Percentiles rank a stretch among this genome's conserved stretches.
Evolutionary conservation across 2,797 vertebrate genomes (phyloP).

Genomic region (Threskiornis aethiopicus): DNA sequence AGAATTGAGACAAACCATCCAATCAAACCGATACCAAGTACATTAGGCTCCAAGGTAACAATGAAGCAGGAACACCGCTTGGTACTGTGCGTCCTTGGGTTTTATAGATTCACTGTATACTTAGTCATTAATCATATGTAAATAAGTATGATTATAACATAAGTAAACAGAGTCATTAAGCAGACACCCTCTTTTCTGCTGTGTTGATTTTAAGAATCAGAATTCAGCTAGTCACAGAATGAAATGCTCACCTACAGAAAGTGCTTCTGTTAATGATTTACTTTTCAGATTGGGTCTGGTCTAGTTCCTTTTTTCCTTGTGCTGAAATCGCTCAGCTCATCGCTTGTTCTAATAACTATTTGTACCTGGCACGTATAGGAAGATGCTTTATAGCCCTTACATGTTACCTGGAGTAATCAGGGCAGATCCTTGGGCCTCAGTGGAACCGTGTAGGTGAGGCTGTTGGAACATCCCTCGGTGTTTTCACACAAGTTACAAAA

Average conservation of each 20-base stretch:
- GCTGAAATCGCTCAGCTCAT: background rate
- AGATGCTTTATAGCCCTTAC: background rate
- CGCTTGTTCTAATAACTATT: background rate
- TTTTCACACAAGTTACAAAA: background rate
- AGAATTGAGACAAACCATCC: background rate
- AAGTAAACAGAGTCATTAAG: slow-evolving; percentile 64
- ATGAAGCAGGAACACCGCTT: background rate
- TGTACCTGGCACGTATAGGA: background rate
- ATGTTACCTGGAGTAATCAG: background rate
- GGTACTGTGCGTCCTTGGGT: background rate
- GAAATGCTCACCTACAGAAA: slow-evolving; percentile 43
- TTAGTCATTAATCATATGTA: slow-evolving; percentile 62
- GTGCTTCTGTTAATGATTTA: slow-evolving; percentile 71
- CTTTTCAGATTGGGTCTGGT: background rate
- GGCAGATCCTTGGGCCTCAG: background rate
- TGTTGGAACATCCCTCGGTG: background rate
- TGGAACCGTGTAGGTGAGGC: background rate
- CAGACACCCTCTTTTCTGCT: background rate
- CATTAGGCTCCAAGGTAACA: background rate
- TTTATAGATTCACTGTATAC: slow-evolving; percentile 35
- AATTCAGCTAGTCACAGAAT: slow-evolving; percentile 37
- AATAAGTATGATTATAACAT: slow-evolving; percentile 38
- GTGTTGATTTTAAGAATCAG: slow-evolving; percentile 64
- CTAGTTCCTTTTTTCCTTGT: background rate
- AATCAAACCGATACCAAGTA: background rate